A percentile compares a stretch with the other conserved stretches of the same genome.
Conservation (phyloP, 2,888 invertebrate species). For the Chymomyza procnemis region DNA sequence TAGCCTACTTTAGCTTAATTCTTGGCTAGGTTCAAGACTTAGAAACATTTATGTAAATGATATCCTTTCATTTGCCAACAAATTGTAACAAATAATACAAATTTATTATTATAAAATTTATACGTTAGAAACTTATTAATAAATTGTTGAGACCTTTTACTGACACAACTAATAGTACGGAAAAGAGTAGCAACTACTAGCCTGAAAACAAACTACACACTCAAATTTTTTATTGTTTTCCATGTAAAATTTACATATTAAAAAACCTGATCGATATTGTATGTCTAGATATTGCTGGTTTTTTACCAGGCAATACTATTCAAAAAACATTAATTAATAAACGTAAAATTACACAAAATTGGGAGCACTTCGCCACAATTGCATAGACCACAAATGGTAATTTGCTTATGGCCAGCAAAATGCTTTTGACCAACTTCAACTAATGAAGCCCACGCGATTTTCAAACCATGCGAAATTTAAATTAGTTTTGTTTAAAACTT, state of each 20-base stretch:
- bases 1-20: not conserved
- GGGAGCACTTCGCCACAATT: slow-evolving; percentile 14
- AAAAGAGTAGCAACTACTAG: not conserved
- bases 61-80: not conserved
- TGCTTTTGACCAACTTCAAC: not conserved
- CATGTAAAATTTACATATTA: slow-evolving; percentile 22
- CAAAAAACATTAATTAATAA: slow-evolving; percentile 51
- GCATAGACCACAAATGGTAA: slow-evolving; percentile 46
- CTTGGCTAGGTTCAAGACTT: not conserved
- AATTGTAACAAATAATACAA: not conserved
- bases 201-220: slow-evolving; percentile 17
- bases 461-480: not conserved
- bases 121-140: not conserved
- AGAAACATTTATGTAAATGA: not conserved
- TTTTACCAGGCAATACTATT: not conserved
- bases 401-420: slow-evolving; percentile 16
- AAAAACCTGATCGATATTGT: not conserved
- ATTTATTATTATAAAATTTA: no score
- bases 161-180: no score
- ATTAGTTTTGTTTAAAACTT: not conserved
- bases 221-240: slow-evolving; percentile 25
- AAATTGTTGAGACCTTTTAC: not conserved
- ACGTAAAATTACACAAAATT: slow-evolving; percentile 52
- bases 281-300: not conserved
- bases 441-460: not conserved